Evolutionary conservation across 2,888 invertebrate genomes (phyloP).

Genomic region (Cosmorhoe ocellata): DNA sequence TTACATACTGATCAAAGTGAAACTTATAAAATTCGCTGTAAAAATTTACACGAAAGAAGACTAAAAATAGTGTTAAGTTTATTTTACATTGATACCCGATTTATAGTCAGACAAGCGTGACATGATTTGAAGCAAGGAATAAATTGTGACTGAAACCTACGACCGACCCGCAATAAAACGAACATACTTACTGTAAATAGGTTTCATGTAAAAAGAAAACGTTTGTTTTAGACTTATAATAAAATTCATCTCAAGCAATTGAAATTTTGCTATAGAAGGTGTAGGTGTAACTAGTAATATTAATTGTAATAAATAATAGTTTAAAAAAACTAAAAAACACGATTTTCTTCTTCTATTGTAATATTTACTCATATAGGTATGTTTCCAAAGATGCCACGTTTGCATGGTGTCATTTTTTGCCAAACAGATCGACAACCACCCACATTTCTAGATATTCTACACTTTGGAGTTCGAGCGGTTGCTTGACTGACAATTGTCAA

Average conservation of each 20-base stretch:
- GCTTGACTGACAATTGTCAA: too few relatives aligned
- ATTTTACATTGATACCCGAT: conserved; percentile 8
- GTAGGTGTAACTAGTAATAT: background rate
- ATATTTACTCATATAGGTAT: too few relatives aligned
- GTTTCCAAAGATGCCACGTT: too few relatives aligned
- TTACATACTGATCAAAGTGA: too few relatives aligned
- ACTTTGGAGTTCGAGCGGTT: too few relatives aligned
- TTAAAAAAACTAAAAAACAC: too few relatives aligned
- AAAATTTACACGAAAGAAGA: background rate
- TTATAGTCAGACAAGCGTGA: conserved; percentile 1
- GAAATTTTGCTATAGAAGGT: conserved; percentile 37
- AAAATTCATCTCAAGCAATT: conserved; percentile 49
- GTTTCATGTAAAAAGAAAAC: conserved; percentile 54
- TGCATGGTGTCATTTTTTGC: too few relatives aligned
- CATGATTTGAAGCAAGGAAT: conserved; percentile 28
- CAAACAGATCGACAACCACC: too few relatives aligned
- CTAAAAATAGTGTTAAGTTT: background rate
- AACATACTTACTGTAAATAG: conserved; percentile 33
- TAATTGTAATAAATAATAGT: too few relatives aligned
- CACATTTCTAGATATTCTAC: too few relatives aligned
- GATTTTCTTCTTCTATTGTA: too few relatives aligned
- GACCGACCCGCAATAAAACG: conserved; percentile 30
- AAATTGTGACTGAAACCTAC: conserved; percentile 30
- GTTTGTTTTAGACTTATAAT: conserved; percentile 46
- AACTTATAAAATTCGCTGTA: too few relatives aligned